Evolutionary conservation across 2,113 vertebrate species (phyloP), one percentile per base, ranked within the genome.

Genomic region (Naja naja): DNA sequence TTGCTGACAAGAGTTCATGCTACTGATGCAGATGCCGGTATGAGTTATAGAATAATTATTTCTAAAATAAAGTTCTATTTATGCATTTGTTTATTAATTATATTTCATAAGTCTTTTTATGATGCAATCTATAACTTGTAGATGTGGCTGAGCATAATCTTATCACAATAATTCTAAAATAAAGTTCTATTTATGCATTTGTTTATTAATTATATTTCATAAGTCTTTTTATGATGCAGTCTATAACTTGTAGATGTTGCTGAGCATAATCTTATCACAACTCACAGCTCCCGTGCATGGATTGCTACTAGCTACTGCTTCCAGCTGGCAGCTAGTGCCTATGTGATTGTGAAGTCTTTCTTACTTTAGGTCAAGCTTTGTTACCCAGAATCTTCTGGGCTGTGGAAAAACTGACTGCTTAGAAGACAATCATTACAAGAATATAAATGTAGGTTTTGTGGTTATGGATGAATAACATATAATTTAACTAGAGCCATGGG

Each of bases 1-100:
- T 98, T 97, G 4, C 89, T 99, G 95, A 98, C 98, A 0, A 98
- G 98, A 93, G 98, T 99, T 56, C 98, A 98, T 94, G 99, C 99
- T 45, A 98, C 97, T 0, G 99, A 99, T 81, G 94, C 97, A 0
- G 99, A 99, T 93, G 86, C 97, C 90, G 99, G 99, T 99, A 97
- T 96, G 87, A 16, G 3, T 43, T 88, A 3, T 45, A 90, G 16
- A 25, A 39, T 9, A 0, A 14, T 89, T 89, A 60, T 39, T 81
- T 55, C 2, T 52, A 34, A 64, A n/a, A 45, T 14, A 34, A 7
- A 10, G 2, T 6, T 3, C 34, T 81, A 81, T 81, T 43, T 81
- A 43, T 43, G 34, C 18, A 43, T 22, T 43, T 22, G 74, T 39
- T 81, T 39, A 4, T 39, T 81, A 34, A n/a, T 34, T 88, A 34